Percentiles rank a stretch among this genome's conserved stretches.
These are phyloP conservation scores for Riparia riparia DNA, from an alignment of 2,113 vertebrate species.

Conservation along the genomic window DNA sequence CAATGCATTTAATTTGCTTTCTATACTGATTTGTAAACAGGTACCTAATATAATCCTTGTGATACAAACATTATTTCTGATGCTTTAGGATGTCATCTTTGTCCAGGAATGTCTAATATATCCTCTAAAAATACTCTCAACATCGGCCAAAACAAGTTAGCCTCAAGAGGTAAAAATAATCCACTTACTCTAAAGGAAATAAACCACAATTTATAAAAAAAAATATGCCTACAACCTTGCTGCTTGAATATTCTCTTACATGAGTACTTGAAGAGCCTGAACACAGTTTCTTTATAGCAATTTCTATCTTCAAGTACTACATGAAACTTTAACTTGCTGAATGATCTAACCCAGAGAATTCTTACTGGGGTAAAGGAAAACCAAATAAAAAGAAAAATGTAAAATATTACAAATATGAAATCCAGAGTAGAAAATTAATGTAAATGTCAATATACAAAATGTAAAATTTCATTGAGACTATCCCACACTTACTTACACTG, in stretches of 20 bases:
- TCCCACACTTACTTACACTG: background rate
- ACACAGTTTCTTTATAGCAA: background rate
- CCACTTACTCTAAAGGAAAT: background rate
- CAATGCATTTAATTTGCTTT: background rate
- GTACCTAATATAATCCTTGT: background rate
- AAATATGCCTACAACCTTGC: background rate
- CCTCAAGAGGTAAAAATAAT: background rate
- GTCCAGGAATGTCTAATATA: background rate
- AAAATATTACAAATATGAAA: background rate
- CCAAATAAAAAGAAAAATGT: background rate
- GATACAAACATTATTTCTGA: background rate
- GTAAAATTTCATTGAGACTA: background rate
- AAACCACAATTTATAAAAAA: background rate
- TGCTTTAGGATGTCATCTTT: background rate
- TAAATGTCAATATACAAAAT: background rate
- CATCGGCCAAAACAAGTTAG: background rate
- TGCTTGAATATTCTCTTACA: background rate
- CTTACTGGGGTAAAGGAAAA: background rate
- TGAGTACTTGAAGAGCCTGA: background rate
- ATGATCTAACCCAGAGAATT: background rate
- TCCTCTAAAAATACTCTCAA: background rate
- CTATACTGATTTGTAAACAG: background rate
- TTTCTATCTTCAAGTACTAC: background rate
- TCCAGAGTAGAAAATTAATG: background rate
- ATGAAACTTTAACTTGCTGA: background rate